Evolutionary conservation across 2,797 vertebrate genomes (phyloP).

Genomic region (Sebastes matsubarae): DNA sequence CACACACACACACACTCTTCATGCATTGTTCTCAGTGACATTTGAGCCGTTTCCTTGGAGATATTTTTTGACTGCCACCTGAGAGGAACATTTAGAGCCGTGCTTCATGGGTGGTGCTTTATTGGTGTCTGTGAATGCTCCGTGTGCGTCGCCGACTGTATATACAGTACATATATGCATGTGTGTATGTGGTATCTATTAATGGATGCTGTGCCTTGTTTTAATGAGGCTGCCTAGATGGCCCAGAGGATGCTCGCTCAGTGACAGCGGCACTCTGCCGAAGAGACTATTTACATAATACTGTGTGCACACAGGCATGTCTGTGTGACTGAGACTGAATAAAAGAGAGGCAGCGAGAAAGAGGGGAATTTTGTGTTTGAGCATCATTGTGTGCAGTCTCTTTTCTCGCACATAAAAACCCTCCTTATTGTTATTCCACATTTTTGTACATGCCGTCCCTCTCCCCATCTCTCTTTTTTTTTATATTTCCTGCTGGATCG

Average conservation of each 20-base stretch:
- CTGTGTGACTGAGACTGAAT: slow-evolving; percentile 77
- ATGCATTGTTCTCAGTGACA: slow-evolving; percentile 70
- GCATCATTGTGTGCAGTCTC: slow-evolving; percentile 76
- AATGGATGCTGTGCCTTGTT: slow-evolving; percentile 79
- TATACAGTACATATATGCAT: not conserved
- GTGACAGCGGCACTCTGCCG: slow-evolving; percentile 81
- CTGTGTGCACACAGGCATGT: slow-evolving; percentile 77
- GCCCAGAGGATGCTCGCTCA: slow-evolving; percentile 80
- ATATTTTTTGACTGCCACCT: slow-evolving; percentile 81
- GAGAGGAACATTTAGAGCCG: slow-evolving; percentile 80
- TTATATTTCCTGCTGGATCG: slow-evolving; percentile 55
- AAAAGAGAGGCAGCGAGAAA: slow-evolving; percentile 71
- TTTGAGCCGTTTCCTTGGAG: slow-evolving; percentile 81
- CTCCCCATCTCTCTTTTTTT: slow-evolving; percentile 47
- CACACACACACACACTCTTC: slow-evolving; percentile 23
- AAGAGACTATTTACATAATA: slow-evolving; percentile 86
- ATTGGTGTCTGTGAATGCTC: slow-evolving; percentile 60
- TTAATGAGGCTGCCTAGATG: slow-evolving; percentile 85
- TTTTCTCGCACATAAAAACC: slow-evolving; percentile 69
- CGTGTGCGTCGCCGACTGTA: slow-evolving; percentile 49
- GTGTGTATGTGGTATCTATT: slow-evolving; percentile 70
- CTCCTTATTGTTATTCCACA: slow-evolving; percentile 81
- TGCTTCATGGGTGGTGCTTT: slow-evolving; percentile 77
- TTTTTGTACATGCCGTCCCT: slow-evolving; percentile 70
- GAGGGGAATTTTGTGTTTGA: slow-evolving; percentile 74